Evolutionary conservation across 2,797 vertebrate species (phyloP), one percentile per base, ranked within the genome.

Genomic region (Danio kyathit): DNA sequence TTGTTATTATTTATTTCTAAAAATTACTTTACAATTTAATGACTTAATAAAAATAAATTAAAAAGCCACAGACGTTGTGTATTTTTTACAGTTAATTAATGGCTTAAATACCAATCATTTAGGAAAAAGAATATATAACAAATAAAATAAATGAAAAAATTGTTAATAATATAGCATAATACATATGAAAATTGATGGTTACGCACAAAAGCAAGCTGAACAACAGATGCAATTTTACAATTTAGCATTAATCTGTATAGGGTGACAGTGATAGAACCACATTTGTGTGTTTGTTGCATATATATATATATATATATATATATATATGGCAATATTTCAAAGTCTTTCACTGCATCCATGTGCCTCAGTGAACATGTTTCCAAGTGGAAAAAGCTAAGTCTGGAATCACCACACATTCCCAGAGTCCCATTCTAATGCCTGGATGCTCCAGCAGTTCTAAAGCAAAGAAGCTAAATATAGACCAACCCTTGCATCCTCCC

Each of bases 401-500:
- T 75, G 70, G 78, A 82, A 81, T 74, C 75, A 69, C 49, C 40
- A 57, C 48, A 19, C 61, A 41, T 78, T 80, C 51, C 48, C 78
- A 81, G 44, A 83, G 64, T 72, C 63, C 44, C 44, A 7, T 66
- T 79, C 43, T 44, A 41, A 63, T 83, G 79, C 67, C 69, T 81
- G 61, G 51, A 79, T 66, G 72, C 59, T 76, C 51, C 73, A 64
- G 61, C 54, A 56, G 75, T 67, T 88, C 43, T 64, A 66, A 80
- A 80, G 40, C 70, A 66, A 70, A 81, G 7, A 19, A 59, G 19
- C 79, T 85, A 87, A 82, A 82, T 80, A 83, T 82, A 82, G 83
- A 64, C 40, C 72, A 59, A 65, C 41, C 41, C 48, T 51, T 59
- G 48, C 74, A 56, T 76, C 75, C 52, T 82, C 70, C 77, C 67